phyloP scores from a whole-genome alignment of 2,797 vertebrate genomes.

The Leptatherina wallacei region DNA sequence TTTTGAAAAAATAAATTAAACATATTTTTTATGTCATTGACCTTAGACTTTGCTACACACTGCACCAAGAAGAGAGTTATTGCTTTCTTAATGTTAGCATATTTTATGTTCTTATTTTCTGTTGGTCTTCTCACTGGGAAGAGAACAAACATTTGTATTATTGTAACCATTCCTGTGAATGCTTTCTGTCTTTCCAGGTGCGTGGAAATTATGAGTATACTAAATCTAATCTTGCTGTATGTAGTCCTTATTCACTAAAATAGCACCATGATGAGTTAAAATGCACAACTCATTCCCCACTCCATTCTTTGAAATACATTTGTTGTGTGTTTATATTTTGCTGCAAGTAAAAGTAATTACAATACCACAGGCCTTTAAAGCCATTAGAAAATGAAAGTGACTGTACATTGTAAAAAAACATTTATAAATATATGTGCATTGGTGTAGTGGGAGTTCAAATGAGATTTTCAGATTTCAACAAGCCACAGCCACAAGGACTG shows the following conservation, averaged over 20 bases:
- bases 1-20: too few relatives aligned
- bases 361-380: background rate
- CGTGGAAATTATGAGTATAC: background rate
- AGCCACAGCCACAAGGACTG: slow-evolving; percentile 56
- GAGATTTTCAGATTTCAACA: slow-evolving; percentile 27
- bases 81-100: background rate
- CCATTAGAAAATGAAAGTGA: background rate
- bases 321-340: background rate
- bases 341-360: background rate
- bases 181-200: background rate
- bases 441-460: slow-evolving; percentile 17
- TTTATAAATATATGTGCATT: slow-evolving; percentile 34
- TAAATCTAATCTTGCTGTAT: background rate
- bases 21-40: too few relatives aligned
- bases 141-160: background rate
- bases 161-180: background rate
- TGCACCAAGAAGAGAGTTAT: background rate
- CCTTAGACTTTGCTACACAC: too few relatives aligned
- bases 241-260: background rate
- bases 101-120: background rate
- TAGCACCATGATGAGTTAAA: background rate
- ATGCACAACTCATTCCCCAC: background rate
- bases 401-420: background rate
- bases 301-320: background rate
- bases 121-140: background rate